Conservation (phyloP, 2,797 vertebrate species). For the Gymnothorax reevesii region DNA sequence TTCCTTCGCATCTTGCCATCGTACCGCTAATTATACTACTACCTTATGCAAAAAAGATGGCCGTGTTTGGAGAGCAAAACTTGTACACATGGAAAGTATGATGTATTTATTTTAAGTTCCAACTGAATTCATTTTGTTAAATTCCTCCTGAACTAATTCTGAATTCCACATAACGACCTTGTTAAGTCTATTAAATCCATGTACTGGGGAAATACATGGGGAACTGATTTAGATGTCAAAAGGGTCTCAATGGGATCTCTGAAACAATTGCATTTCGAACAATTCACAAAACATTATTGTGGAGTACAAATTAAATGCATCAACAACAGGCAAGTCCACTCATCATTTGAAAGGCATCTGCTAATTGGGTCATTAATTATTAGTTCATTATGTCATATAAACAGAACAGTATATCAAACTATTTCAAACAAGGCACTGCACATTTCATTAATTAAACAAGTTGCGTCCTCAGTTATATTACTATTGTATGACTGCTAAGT, state of each 20-base stretch:
- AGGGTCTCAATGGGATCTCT: not conserved
- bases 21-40: not conserved
- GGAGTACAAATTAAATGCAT: not conserved
- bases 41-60: not conserved
- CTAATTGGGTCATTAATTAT: not conserved
- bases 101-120: not conserved
- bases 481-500: not conserved
- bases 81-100: not conserved
- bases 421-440: not conserved
- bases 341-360: not conserved
- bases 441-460: not conserved
- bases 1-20: not conserved
- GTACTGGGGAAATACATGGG: not conserved
- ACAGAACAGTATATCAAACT: not conserved
- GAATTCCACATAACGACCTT: not conserved
- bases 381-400: no score
- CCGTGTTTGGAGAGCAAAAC: not conserved
- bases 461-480: not conserved
- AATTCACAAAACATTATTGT: not conserved
- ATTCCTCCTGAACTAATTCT: not conserved
- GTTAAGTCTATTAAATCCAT: not conserved
- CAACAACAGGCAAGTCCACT: not conserved
- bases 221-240: not conserved
- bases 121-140: not conserved
- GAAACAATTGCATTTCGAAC: not conserved